phyloP scores from a whole-genome alignment of 2,888 invertebrate genomes.

The Bruchidius siliquastri region DNA sequence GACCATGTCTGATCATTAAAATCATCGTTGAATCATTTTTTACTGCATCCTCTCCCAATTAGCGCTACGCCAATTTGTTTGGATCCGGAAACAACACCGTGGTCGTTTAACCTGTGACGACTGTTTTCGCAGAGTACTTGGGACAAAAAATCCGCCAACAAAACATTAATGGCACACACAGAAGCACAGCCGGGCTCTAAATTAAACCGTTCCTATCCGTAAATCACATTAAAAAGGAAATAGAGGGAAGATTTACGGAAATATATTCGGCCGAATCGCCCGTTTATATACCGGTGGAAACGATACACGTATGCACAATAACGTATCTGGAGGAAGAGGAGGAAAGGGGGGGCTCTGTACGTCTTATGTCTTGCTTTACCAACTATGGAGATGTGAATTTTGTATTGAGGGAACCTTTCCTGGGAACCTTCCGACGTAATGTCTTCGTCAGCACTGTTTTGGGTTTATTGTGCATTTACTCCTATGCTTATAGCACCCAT shows the following conservation, averaged over 20 bases:
- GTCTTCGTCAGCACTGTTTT: no score
- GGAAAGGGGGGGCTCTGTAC: background rate
- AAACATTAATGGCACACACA: background rate
- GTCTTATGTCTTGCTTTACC: no score
- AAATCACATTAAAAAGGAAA: constrained; percentile 17
- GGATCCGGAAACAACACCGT: background rate
- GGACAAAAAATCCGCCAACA: background rate
- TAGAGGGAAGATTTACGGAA: constrained; percentile 16
- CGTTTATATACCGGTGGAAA: constrained; percentile 10
- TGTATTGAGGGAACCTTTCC: no score
- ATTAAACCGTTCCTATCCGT: background rate
- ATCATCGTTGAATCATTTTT: no score
- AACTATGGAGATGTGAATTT: no score
- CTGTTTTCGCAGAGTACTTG: background rate
- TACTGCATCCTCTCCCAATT: background rate
- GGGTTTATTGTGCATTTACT: no score
- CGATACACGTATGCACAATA: constrained; percentile 13
- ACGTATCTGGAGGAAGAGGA: background rate
- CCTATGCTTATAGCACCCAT: no score
- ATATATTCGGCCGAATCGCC: constrained; percentile 15
- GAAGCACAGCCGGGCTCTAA: background rate
- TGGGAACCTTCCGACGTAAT: no score
- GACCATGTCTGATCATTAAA: no score
- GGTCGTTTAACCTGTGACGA: background rate
- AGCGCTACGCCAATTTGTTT: background rate